Conservation (phyloP, 2,888 invertebrate genomes). For the Eristalis tenax region DNA sequence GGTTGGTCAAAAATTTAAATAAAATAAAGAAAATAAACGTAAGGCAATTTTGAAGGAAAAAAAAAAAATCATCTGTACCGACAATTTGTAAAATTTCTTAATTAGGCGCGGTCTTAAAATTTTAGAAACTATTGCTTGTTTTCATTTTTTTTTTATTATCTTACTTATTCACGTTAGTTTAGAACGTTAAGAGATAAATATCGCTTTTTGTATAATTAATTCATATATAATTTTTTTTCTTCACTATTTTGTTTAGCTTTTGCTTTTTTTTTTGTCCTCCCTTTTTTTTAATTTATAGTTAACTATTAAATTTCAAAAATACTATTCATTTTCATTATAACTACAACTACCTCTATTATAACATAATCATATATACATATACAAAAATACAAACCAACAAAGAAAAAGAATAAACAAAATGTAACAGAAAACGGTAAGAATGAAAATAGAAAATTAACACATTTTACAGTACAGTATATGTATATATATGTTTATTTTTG, state of each 20-base stretch:
- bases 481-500: conserved; percentile 73
- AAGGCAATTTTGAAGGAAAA: background rate
- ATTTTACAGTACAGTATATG: conserved; percentile 75
- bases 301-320: conserved; percentile 52
- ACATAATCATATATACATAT: conserved; percentile 83
- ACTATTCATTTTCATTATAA: conserved; percentile 25
- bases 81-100: conserved; percentile 3
- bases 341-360: background rate
- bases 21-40: background rate
- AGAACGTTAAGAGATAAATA: conserved; percentile 45
- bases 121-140: conserved; percentile 53
- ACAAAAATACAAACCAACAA: conserved; percentile 67
- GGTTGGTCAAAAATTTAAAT: conserved; percentile 2
- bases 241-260: conserved; percentile 4
- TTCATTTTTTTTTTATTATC: conserved; percentile 32
- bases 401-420: background rate
- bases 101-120: conserved; percentile 16
- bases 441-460: background rate
- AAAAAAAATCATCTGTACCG: background rate
- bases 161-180: conserved; percentile 26
- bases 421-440: background rate
- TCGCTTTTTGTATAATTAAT: conserved; percentile 50
- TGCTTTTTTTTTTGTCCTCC: background rate
- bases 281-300: conserved; percentile 27
- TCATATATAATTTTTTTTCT: conserved; percentile 10